These are phyloP conservation scores for Hycleus phaleratus DNA, from an alignment of 1,140 invertebrate genomes.

Conservation along the genomic window DNA sequence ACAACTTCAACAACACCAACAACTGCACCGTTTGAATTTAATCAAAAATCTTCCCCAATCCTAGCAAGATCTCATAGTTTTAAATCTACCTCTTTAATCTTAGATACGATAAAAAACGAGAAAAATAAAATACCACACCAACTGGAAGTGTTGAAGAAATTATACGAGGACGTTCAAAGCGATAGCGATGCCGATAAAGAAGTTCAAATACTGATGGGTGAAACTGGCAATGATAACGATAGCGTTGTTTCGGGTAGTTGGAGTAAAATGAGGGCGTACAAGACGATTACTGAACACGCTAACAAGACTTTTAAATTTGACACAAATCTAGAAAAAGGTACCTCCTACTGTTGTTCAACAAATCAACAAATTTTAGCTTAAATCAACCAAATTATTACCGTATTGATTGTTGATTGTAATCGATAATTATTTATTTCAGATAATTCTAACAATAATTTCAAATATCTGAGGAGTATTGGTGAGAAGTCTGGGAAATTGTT, in stretches of 20 bases:
- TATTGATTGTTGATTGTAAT: too few species aligned
- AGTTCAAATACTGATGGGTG: slow-evolving; percentile 40
- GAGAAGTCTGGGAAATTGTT: too few species aligned
- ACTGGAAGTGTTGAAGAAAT: slow-evolving; percentile 38
- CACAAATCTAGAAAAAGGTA: slow-evolving; percentile 37
- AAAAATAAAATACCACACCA: slow-evolving; percentile 22
- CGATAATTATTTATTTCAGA: too few species aligned
- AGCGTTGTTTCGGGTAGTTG: slow-evolving; percentile 40
- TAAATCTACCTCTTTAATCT: slow-evolving; percentile 40
- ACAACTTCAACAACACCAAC: background rate
- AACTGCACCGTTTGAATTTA: background rate
- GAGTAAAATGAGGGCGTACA: slow-evolving; percentile 37
- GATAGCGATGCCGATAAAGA: slow-evolving; percentile 43
- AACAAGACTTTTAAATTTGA: slow-evolving; percentile 20
- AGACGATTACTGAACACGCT: slow-evolving; percentile 25
- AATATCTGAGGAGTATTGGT: too few species aligned
- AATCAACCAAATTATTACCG: too few species aligned
- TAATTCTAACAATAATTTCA: too few species aligned
- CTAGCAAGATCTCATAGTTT: slow-evolving; percentile 32
- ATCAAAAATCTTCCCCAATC: slow-evolving; percentile 10
- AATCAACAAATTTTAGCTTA: too few species aligned
- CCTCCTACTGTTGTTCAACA: background rate
- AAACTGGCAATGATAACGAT: slow-evolving; percentile 24
- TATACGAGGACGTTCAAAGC: slow-evolving; percentile 39
- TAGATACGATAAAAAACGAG: slow-evolving; percentile 33